phyloP scores from a whole-genome alignment of 2,888 invertebrate genomes.

The Bombylius major region DNA sequence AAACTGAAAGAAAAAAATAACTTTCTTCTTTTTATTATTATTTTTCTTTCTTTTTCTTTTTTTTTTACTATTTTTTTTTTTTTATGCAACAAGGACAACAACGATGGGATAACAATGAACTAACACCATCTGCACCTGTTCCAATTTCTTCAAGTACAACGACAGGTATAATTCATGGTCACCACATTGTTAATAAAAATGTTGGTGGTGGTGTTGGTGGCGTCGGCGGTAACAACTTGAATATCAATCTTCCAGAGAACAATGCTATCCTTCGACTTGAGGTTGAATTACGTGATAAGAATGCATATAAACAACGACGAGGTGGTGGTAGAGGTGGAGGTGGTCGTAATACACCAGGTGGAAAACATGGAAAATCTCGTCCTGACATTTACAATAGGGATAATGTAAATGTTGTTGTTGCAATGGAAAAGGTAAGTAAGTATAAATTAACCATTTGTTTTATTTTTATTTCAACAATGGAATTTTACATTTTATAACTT shows the following conservation, averaged over 20 bases:
- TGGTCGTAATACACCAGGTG: constrained; percentile 27
- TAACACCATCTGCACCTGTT: not conserved
- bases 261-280: constrained; percentile 36
- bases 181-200: not conserved
- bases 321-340: constrained; percentile 34
- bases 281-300: constrained; percentile 38
- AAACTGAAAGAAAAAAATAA: too few relatives aligned
- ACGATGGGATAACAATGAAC: constrained; percentile 11
- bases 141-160: not conserved
- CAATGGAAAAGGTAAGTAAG: constrained; percentile 47
- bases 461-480: too few relatives aligned
- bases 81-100: not conserved
- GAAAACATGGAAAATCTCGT: constrained; percentile 18
- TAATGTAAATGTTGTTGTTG: constrained; percentile 43
- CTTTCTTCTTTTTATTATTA: too few relatives aligned
- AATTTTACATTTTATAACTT: too few relatives aligned
- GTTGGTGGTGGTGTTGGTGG: not conserved
- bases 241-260: constrained; percentile 37
- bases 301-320: constrained; percentile 35
- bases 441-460: not conserved
- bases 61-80: not conserved
- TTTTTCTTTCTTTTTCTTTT: too few relatives aligned
- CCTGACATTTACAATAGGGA: constrained; percentile 27
- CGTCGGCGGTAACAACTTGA: constrained; percentile 29
- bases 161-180: too few relatives aligned